Evolutionary conservation across 2,888 invertebrate species (phyloP).

Genomic region (Aspidiotus rigidus): DNA sequence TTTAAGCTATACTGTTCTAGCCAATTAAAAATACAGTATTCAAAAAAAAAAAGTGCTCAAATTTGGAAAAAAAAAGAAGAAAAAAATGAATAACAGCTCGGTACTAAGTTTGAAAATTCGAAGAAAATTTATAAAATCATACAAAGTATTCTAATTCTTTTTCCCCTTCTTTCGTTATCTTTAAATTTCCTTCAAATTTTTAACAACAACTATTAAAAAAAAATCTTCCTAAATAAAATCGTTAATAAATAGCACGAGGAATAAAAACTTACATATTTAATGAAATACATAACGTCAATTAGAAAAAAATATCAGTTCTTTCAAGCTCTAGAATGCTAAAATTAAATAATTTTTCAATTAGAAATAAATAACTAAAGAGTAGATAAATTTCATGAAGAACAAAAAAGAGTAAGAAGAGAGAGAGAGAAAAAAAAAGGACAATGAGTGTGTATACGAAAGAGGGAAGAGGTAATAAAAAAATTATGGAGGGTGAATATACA

Average conservation of each 20-base stretch:
- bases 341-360: constrained; percentile 27
- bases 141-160: too few species aligned
- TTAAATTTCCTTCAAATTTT: too few species aligned
- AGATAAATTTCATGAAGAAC: neutral
- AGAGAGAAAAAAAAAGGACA: neutral
- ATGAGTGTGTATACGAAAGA: neutral
- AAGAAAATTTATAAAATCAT: too few species aligned
- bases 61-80: too few species aligned
- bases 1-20: too few species aligned
- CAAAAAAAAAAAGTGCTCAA: too few species aligned
- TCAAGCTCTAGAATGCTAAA: constrained; percentile 34
- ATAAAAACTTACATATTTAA: constrained; percentile 29
- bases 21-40: too few species aligned
- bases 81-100: too few species aligned
- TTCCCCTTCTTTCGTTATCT: too few species aligned
- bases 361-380: constrained; percentile 22
- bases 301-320: constrained; percentile 32
- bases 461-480: neutral
- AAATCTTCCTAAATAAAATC: too few species aligned
- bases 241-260: neutral
- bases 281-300: constrained; percentile 13
- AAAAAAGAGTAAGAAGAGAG: constrained; percentile 4
- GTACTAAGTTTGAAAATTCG: too few species aligned
- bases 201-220: too few species aligned
- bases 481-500: constrained; percentile 1